phyloP scores from a whole-genome alignment of 2,888 invertebrate species.

The Stramonita haemastoma region DNA sequence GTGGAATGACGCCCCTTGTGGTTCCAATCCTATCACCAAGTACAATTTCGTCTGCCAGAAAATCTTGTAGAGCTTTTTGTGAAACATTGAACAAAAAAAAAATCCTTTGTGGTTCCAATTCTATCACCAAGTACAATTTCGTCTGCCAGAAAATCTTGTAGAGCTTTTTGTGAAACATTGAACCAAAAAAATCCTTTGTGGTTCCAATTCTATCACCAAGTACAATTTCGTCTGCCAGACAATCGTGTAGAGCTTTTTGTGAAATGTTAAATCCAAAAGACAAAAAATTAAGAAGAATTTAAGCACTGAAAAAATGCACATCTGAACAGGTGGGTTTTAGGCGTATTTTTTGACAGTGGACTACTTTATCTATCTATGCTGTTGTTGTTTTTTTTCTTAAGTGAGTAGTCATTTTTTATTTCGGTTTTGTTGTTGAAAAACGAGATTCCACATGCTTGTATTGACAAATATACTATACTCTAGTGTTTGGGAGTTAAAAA shows the following conservation, averaged over 20 bases:
- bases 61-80: constrained; percentile 1
- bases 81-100: too few relatives aligned
- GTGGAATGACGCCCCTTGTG: constrained; percentile 51
- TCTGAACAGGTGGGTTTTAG: too few relatives aligned
- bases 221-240: constrained; percentile 49
- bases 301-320: too few relatives aligned
- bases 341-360: too few relatives aligned
- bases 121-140: constrained; percentile 45
- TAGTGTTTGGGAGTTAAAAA: too few relatives aligned
- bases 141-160: constrained; percentile 43
- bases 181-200: too few relatives aligned
- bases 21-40: constrained; percentile 28
- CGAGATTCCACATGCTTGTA: not conserved
- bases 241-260: constrained; percentile 1
- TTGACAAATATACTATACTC: too few relatives aligned
- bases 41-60: constrained; percentile 49
- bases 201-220: constrained; percentile 25
- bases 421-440: not conserved
- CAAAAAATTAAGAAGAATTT: too few relatives aligned
- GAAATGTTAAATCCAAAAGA: too few relatives aligned
- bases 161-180: not conserved
- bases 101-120: constrained; percentile 38
- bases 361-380: too few relatives aligned
- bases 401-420: not conserved
- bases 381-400: not conserved